Conservation (phyloP, 2,113 vertebrate species). For the Pipa parva region DNA sequence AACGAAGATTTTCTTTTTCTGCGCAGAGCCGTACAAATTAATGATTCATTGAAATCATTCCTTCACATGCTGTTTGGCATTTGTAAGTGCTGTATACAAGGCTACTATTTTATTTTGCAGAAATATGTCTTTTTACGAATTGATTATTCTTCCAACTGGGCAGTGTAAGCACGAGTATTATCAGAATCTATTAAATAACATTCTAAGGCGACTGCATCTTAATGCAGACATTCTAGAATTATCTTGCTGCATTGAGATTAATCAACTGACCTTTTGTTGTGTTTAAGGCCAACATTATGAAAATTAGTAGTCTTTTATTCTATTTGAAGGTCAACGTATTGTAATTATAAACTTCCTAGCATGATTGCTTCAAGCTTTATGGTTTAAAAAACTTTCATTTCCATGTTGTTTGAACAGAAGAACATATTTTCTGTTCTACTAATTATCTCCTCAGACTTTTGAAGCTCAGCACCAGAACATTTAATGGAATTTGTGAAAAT, state of each 20-base stretch:
- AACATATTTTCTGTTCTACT: constrained; percentile 43
- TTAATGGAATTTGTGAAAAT: not conserved
- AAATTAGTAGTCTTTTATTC: constrained; percentile 60
- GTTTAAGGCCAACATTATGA: constrained; percentile 48
- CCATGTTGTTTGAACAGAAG: constrained; percentile 46
- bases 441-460: constrained; percentile 33
- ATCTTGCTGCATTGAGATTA: constrained; percentile 45
- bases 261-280: constrained; percentile 47
- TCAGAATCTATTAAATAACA: not conserved
- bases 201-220: not conserved
- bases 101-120: constrained; percentile 1
- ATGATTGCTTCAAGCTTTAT: constrained; percentile 47
- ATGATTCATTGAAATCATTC: not conserved
- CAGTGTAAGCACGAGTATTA: not conserved
- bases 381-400: constrained; percentile 49
- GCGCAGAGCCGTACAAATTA: not conserved
- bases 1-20: not conserved
- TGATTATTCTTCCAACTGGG: constrained; percentile 7
- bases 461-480: not conserved
- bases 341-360: constrained; percentile 53
- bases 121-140: constrained; percentile 8
- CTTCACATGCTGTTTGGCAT: not conserved
- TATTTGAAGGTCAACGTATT: constrained; percentile 56
- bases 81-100: not conserved
- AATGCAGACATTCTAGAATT: constrained; percentile 28